Percentiles rank a stretch among this genome's conserved stretches.
These are phyloP conservation scores for Mionectes olivaceus DNA, from an alignment of 2,797 vertebrate genomes.

Conservation along the genomic window DNA sequence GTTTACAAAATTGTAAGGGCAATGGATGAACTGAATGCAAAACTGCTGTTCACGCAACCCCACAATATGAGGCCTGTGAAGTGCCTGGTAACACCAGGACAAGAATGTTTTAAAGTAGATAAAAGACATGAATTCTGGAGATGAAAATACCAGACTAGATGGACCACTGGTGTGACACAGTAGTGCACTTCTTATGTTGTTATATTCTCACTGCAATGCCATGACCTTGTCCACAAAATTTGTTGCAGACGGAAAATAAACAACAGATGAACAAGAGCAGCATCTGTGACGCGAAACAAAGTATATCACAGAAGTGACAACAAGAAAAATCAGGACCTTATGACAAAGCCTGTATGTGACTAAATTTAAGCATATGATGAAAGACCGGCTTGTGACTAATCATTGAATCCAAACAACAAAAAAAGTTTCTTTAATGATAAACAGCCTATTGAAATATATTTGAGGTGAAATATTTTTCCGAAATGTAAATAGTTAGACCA, in stretches of 20 bases:
- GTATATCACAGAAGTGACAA: constrained; percentile 47
- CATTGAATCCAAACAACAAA: not conserved
- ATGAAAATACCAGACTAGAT: not conserved
- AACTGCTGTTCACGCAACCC: not conserved
- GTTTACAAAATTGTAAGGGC: not conserved
- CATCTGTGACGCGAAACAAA: constrained; percentile 8
- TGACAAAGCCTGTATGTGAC: constrained; percentile 21
- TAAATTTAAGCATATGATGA: constrained; percentile 47
- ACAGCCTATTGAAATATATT: not conserved
- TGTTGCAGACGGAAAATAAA: constrained; percentile 38
- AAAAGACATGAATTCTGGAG: not conserved
- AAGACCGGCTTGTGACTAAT: constrained; percentile 43
- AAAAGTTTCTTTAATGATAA: not conserved
- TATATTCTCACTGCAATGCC: constrained; percentile 11
- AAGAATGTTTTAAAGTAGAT: constrained; percentile 6
- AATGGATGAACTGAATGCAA: not conserved
- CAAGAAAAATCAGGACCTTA: constrained; percentile 52
- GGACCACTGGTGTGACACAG: not conserved
- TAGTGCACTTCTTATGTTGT: not conserved
- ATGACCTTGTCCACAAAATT: not conserved
- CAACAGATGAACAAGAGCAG: constrained; percentile 38
- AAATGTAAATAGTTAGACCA: not conserved
- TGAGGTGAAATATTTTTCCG: not conserved
- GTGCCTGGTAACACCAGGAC: not conserved
- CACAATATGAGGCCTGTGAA: not conserved